phyloP scores from a whole-genome alignment of 2,797 vertebrate species.

The Sebastes hubbsi region DNA sequence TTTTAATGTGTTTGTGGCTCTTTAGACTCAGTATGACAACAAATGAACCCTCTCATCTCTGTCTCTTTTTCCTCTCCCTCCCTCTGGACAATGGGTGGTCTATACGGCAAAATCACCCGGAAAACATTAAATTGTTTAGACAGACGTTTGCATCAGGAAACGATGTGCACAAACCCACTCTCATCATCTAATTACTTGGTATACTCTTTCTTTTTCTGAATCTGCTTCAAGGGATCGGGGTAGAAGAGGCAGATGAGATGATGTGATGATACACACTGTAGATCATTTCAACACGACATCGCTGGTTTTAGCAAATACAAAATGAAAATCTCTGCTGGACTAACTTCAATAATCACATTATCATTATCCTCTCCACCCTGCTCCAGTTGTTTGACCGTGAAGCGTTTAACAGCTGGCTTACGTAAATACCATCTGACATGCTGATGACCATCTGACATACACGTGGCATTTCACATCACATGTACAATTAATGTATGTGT shows the following conservation, averaged over 20 bases:
- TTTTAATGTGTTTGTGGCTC: conserved; percentile 37
- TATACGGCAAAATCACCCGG: conserved; percentile 20
- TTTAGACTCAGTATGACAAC: conserved; percentile 11
- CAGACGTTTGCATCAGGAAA: conserved; percentile 28
- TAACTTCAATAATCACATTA: not conserved
- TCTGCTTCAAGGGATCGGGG: not conserved
- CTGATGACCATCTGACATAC: conserved; percentile 32
- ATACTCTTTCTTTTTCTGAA: not conserved
- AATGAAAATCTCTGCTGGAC: not conserved
- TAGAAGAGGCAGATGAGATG: not conserved
- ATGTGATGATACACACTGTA: not conserved
- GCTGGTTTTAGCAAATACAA: not conserved
- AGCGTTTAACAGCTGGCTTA: conserved; percentile 15
- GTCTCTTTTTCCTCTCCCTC: conserved; percentile 7
- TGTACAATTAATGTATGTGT: not conserved
- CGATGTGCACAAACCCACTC: conserved; percentile 17
- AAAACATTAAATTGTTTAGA: conserved; percentile 51
- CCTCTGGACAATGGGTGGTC: conserved; percentile 51
- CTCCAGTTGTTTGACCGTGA: conserved; percentile 8
- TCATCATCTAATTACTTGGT: conserved; percentile 19
- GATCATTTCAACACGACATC: not conserved
- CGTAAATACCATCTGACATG: conserved; percentile 24
- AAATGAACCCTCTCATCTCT: conserved; percentile 31
- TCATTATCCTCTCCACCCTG: not conserved
- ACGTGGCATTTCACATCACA: conserved; percentile 38